Evolutionary conservation across 2,888 invertebrate genomes (phyloP), one percentile per base, ranked within the genome.

Genomic region (Neoascia interrupta): DNA sequence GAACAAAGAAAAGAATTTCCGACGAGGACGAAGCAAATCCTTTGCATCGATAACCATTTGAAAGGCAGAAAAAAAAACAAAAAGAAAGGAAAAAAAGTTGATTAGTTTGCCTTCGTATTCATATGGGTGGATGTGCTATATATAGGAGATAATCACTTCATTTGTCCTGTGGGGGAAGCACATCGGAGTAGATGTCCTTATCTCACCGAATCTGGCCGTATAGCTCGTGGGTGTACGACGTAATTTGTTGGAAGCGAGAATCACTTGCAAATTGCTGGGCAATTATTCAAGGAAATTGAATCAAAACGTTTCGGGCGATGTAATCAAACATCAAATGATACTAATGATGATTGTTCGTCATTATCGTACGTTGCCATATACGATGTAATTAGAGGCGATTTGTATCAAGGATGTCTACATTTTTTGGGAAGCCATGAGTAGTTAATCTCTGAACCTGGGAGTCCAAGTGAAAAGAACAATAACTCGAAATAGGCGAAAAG

Each of bases 281-380:
- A 82, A 76, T 82, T 79, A 82, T 79, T 74, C 36, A 60, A 51
- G 70, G 70, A 82, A 82, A 81, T 82, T 82, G 70, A 79, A 79
- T 73, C 60, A 61, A 73, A 73, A 68, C 43, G 26, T 47, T 68
- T 54, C 34, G 37, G 19, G 39, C 36, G 79, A 61, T 56, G 66
- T 61, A 79, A 79, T 73, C 73, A 61, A 49, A 79, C 66, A 68
- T 56, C 66, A 54, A 51, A 56, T 56, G 28, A 60, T 75, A 60
- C 15, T 53, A 60, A 61, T 66, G 60, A 60, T 76, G 41, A 49
- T 76, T 70, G 37, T 39, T 63, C 31, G 23, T 5, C 53, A 54
- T 69, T 49, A 51, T 49, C 21, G 18, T 16, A 31, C 10, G 37
- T 31, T 45, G 3, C 15, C 13, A n/a, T n/a, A n/a, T n/a, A n/a